Conservation (phyloP, 2,888 invertebrate genomes). For the Deroplatys truncata region DNA sequence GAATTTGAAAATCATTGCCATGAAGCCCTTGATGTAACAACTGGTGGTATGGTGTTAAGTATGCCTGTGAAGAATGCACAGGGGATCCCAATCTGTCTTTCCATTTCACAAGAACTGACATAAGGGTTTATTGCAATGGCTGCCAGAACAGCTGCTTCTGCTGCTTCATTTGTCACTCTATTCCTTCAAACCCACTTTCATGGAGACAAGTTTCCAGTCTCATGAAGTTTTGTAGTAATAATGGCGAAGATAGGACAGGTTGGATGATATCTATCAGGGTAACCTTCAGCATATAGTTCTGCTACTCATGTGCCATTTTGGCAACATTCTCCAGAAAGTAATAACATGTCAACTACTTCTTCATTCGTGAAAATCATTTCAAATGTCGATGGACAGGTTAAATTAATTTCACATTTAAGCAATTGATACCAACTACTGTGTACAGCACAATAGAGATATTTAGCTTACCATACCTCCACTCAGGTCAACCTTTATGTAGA, state of each 20-base stretch:
- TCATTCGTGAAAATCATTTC: background rate
- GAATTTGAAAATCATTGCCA: background rate
- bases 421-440: too few relatives aligned
- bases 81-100: too few relatives aligned
- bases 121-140: background rate
- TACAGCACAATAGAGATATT: too few relatives aligned
- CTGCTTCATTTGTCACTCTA: background rate
- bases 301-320: background rate
- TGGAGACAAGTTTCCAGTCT: background rate
- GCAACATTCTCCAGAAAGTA: too few relatives aligned
- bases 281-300: background rate
- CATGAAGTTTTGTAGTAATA: background rate
- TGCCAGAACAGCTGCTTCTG: background rate
- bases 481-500: too few relatives aligned
- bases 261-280: background rate
- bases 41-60: background rate
- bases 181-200: background rate
- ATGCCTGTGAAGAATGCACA: background rate
- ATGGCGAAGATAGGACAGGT: background rate
- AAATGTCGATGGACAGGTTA: background rate
- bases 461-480: too few relatives aligned
- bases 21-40: background rate
- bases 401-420: too few relatives aligned
- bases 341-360: background rate
- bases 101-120: too few relatives aligned